Conservation (phyloP, 35 echinoderm and acorn worm genomes). For the Acanthaster planci region DNA sequence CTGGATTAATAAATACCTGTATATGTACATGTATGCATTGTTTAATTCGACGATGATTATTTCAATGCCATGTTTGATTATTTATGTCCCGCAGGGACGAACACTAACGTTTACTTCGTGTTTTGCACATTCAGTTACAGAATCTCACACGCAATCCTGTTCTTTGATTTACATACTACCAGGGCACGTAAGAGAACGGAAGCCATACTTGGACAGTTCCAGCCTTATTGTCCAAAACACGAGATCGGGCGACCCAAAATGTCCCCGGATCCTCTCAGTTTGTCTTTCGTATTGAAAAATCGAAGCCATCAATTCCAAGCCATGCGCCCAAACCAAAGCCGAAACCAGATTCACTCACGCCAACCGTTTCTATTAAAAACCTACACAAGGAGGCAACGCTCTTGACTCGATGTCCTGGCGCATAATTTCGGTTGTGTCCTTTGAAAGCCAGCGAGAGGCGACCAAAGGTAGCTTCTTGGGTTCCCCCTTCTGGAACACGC, state of each 20-base stretch:
- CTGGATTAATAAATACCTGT: too few relatives aligned
- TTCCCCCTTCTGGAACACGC: conserved; percentile 12
- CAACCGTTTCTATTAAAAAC: background rate
- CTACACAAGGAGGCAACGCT: background rate
- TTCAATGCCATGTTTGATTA: too few relatives aligned
- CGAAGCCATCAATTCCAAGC: background rate
- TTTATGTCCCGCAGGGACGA: too few relatives aligned
- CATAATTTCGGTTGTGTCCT: conserved; percentile 6
- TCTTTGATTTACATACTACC: too few relatives aligned
- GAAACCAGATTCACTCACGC: background rate
- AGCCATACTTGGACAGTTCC: too few relatives aligned
- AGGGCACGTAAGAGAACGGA: too few relatives aligned
- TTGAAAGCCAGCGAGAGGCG: background rate
- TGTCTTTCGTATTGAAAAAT: conserved; percentile 17
- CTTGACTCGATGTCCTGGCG: background rate
- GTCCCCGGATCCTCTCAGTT: background rate
- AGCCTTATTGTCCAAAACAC: background rate
- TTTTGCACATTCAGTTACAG: too few relatives aligned
- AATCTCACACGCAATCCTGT: too few relatives aligned
- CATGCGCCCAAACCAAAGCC: background rate
- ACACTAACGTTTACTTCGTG: too few relatives aligned
- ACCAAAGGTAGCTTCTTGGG: background rate
- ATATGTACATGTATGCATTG: too few relatives aligned
- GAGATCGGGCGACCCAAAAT: background rate
- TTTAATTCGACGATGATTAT: too few relatives aligned